phyloP scores from a whole-genome alignment of 2,113 vertebrate species.

The Gnathonemus longibarbis region DNA sequence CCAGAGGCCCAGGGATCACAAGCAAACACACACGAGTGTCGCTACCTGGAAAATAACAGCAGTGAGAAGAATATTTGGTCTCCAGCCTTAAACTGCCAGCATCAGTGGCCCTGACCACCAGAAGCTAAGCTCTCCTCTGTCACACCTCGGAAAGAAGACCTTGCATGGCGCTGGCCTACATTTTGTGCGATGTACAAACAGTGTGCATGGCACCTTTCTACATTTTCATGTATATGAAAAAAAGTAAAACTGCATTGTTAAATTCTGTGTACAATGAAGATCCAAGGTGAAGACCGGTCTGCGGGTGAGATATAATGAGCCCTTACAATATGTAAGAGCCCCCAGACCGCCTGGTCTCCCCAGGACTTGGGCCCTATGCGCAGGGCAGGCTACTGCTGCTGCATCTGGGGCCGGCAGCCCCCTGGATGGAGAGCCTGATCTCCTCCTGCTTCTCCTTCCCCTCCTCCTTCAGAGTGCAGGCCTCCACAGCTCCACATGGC shows the following conservation, averaged over 20 bases:
- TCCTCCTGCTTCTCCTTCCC: conserved; percentile 73
- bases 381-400: conserved; percentile 81
- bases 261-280: conserved; percentile 55
- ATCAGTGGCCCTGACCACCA: conserved; percentile 32
- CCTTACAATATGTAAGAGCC: conserved; percentile 78
- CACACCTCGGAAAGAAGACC: conserved; percentile 10
- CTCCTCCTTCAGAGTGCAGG: conserved; percentile 75
- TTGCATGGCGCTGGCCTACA: conserved; percentile 12
- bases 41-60: conserved; percentile 15
- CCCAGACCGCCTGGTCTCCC: conserved; percentile 61
- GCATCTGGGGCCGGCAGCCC: conserved; percentile 85
- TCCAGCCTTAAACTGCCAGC: conserved; percentile 49
- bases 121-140: conserved; percentile 31
- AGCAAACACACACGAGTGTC: conserved; percentile 11
- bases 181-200: conserved; percentile 44
- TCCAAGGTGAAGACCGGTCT: conserved; percentile 56
- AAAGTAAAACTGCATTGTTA: conserved; percentile 55
- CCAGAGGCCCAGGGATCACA: neutral
- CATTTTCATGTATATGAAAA: conserved; percentile 50
- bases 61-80: conserved; percentile 44
- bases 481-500: conserved; percentile 71
- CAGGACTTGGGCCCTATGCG: conserved; percentile 53
- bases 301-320: conserved; percentile 68
- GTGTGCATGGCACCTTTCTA: conserved; percentile 40
- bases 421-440: conserved; percentile 70